Evolutionary conservation across 2,113 vertebrate species (phyloP), one percentile per base, ranked within the genome.

Genomic region (Potamarius usumacintae): DNA sequence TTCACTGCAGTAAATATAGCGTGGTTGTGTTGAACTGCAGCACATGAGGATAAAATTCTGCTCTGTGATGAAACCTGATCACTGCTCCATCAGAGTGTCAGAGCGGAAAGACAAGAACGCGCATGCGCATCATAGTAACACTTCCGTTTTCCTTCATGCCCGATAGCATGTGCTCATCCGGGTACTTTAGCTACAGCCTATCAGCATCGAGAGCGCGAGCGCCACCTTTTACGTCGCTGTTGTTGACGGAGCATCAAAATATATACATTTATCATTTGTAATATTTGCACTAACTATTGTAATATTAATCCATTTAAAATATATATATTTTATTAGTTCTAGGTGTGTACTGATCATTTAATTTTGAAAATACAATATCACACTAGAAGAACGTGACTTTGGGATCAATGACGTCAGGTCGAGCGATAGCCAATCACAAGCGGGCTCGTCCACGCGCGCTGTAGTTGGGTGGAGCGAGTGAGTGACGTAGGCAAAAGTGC

Each of bases 361-460:
- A n/a, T 14, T 0, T n/a, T 9, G 57, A 82, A 82, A 63, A 57
- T 6, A 20, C 57, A 25, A 81, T 5, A 86, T 85, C 95, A 95
- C 94, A 92, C 93, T 93, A 89, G 77, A 91, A 78, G 92, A 96
- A 96, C 95, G 95, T 96, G 95, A 95, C 94, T 34, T 86, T 78
- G 77, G 63, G 87, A 76, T n/a, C 62, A n/a, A 2, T 7, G 9
- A 82, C 92, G 89, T 88, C 84, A 85, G 15, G 7, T 17, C 50
- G 5, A 0, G 0, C 0, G 1, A 22, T 0, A 82, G 55, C 95
- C 93, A 94, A 95, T 93, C 89, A 84, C 18, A 30, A 10, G 15
- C 0, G 18, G 81, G 34, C 9, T 0, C 0, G 52, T 78, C 81
- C 2, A 22, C 8, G 82, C 48, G 79, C 91, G 90, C 50, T 0